Evolutionary conservation across 1,140 invertebrate genomes (phyloP).

Genomic region (Metaphire vulgaris): DNA sequence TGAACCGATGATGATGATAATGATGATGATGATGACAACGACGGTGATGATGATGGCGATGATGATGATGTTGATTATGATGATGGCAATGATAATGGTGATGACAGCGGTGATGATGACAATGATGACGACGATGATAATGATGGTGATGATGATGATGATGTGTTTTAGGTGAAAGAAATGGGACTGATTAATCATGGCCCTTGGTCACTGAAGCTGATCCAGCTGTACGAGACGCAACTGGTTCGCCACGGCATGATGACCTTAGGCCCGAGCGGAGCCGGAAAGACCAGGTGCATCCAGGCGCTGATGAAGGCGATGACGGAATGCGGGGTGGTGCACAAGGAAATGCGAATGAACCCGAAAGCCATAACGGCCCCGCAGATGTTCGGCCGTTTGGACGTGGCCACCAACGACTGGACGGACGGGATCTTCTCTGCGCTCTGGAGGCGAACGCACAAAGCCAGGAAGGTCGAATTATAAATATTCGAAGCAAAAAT

Average conservation of each 20-base stretch:
- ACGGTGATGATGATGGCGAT: too few species aligned
- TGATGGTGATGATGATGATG: too few species aligned
- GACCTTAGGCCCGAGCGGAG: constrained; percentile 83
- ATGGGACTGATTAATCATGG: constrained; percentile 75
- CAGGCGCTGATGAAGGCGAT: constrained; percentile 46
- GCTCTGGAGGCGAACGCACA: constrained; percentile 86
- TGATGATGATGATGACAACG: too few species aligned
- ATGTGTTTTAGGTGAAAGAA: constrained; percentile 37
- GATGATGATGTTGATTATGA: too few species aligned
- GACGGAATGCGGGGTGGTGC: constrained; percentile 48
- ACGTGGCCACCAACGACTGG: constrained; percentile 96
- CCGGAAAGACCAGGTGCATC: constrained; percentile 89
- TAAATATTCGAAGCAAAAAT: too few species aligned
- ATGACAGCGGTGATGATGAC: too few species aligned
- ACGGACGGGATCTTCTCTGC: constrained; percentile 97
- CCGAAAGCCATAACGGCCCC: constrained; percentile 92
- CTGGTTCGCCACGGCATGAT: constrained; percentile 91
- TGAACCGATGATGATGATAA: too few species aligned
- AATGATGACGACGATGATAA: too few species aligned
- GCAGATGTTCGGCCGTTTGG: constrained; percentile 92
- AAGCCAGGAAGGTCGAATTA: constrained; percentile 66
- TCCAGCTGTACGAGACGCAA: constrained; percentile 93
- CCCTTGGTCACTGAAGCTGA: constrained; percentile 90
- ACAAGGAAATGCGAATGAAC: constrained; percentile 89
- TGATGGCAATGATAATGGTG: too few species aligned